Percentiles rank a stretch among this genome's conserved stretches.
Evolutionary conservation across 2,797 vertebrate species (phyloP).

Genomic region (Hippopotamyrus pictus): DNA sequence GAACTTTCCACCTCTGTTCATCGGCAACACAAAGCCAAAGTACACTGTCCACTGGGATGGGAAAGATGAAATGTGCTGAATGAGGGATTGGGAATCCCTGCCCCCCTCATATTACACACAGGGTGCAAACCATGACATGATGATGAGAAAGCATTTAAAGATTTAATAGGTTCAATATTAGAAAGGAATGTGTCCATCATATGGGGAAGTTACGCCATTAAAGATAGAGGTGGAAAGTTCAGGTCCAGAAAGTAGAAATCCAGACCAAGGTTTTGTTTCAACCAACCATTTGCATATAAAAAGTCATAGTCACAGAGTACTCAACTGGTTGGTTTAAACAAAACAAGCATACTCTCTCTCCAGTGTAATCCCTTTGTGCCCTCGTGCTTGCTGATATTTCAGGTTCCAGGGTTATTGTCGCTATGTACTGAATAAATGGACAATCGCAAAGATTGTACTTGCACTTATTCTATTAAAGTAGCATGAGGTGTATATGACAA

Average conservation of each 20-base stretch:
- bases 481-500: not conserved
- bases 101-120: not conserved
- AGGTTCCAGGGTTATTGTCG: not conserved
- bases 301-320: not conserved
- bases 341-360: too few species aligned
- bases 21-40: not conserved
- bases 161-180: not conserved
- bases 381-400: not conserved
- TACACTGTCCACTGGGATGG: not conserved
- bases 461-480: not conserved
- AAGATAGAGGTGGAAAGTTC: not conserved
- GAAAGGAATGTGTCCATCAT: not conserved
- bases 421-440: not conserved
- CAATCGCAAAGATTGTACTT: not conserved
- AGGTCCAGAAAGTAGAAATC: not conserved
- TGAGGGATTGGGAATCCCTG: not conserved
- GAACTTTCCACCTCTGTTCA: too few species aligned
- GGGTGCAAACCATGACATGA: not conserved
- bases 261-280: not conserved
- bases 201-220: not conserved
- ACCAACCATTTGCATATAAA: not conserved
- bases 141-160: not conserved
- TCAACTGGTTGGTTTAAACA: not conserved
- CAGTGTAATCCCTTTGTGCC: not conserved
- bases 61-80: not conserved